Evolutionary conservation across 2,113 vertebrate genomes (phyloP).

Genomic region (Malurus cyaneus): DNA sequence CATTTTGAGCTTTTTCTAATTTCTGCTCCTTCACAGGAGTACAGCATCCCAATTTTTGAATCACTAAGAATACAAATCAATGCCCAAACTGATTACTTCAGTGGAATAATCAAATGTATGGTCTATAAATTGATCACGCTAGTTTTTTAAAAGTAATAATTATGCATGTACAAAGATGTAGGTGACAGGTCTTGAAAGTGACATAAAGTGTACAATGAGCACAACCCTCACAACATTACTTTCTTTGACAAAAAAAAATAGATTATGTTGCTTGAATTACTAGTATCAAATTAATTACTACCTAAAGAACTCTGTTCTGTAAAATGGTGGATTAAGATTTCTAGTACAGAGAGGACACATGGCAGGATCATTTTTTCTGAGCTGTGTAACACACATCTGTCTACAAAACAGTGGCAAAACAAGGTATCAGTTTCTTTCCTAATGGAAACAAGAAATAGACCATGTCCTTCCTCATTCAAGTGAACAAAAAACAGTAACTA

Average conservation of each 20-base stretch:
- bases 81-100: neutral
- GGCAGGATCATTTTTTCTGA: neutral
- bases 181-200: neutral
- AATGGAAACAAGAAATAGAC: neutral
- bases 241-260: neutral
- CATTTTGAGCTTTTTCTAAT: neutral
- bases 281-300: neutral
- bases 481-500: neutral
- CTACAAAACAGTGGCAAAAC: neutral
- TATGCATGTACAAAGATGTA: neutral
- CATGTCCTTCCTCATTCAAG: neutral
- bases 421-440: neutral
- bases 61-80: neutral
- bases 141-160: neutral
- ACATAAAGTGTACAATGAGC: neutral
- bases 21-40: neutral
- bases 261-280: neutral
- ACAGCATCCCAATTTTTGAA: neutral
- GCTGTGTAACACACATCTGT: neutral
- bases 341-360: neutral
- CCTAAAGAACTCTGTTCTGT: neutral
- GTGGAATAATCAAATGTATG: neutral
- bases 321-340: neutral
- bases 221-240: neutral
- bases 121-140: neutral